Evolutionary conservation across 2,888 invertebrate genomes (phyloP).

Genomic region (Oconnorella tubifera): DNA sequence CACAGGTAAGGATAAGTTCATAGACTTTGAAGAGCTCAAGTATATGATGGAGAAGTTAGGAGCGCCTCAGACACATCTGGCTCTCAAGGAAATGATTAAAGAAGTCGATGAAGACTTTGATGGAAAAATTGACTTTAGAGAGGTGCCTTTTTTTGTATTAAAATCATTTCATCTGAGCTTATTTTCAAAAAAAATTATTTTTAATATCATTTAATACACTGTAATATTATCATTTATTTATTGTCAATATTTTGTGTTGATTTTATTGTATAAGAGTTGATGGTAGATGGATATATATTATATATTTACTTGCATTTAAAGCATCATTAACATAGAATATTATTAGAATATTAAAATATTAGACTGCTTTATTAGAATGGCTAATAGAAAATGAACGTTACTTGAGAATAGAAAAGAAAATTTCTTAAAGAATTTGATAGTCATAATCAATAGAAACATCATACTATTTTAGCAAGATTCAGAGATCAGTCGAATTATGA

Average conservation of each 20-base stretch:
- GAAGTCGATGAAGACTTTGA: slow-evolving; percentile 59
- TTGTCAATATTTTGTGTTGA: no score
- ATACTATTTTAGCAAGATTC: no score
- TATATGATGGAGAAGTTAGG: slow-evolving; percentile 84
- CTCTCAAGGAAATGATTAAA: slow-evolving; percentile 88
- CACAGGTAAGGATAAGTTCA: slow-evolving; percentile 79
- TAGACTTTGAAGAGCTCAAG: slow-evolving; percentile 85
- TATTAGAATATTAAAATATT: no score
- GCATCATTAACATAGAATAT: no score
- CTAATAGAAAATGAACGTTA: no score
- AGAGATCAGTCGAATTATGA: no score
- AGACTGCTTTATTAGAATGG: no score
- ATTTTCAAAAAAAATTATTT: not conserved
- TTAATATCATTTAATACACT: not conserved
- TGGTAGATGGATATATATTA: not conserved
- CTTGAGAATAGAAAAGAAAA: no score
- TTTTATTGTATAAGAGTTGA: not conserved
- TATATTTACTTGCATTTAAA: no score
- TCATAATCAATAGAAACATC: no score
- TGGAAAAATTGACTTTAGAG: slow-evolving; percentile 77
- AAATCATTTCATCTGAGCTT: not conserved
- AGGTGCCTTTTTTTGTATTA: slow-evolving; percentile 59
- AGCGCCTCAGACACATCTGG: slow-evolving; percentile 91
- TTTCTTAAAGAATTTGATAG: no score
- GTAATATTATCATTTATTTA: no score